Base-by-base conservation (phyloP, 2,113 vertebrate genomes). In the Sula dactylatra region DNA sequence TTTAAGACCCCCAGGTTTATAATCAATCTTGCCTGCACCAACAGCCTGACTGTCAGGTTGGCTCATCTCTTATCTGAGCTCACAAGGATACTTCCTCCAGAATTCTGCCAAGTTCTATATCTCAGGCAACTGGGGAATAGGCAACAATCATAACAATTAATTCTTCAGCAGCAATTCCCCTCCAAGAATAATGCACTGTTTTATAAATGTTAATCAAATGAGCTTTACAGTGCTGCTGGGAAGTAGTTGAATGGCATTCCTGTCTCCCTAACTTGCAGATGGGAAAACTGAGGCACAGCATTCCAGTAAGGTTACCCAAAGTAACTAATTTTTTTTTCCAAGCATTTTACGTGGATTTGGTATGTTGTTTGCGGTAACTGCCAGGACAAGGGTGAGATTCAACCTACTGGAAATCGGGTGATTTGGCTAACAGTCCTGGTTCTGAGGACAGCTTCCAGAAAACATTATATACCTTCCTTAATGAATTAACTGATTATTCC, bases 81-180 rank as follows among this genome's bases (percentile, higher is more conserved):
- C 79, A 34, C 58, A 42, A 22, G 58, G 83, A 86, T 36, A 2
- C 22, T 83, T 83, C 50, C n/a, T 7, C 59, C 4, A 18, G 77
- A 78, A 58, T 71, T 54, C 89, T 74, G 93, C 88, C 93, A 71
- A 52, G 59, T 59, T 82, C 72, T 27, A 8, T 58, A 64, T 82
- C 64, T 67, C 81, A 82, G 52, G 78, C 76, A 78, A 50, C 64
- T 49, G 38, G 81, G 86, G 89, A 89, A 71, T 42, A 74, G 93
- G 65, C 89, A 91, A 55, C 70, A 71, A 95, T 56, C 82, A 49
- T 25, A 90, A 80, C 88, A 86, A 85, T 83, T 90, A 90, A 87
- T 31, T 70, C 52, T 84, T 54, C 88, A 88, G 91, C 64, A 93
- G 88, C 80, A 67, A 22, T 81, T 94, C 69, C 69, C 47, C 72